These are phyloP conservation scores for Oscheius sp. DNA, from an alignment of 2,888 invertebrate genomes.

Conservation along the genomic window DNA sequence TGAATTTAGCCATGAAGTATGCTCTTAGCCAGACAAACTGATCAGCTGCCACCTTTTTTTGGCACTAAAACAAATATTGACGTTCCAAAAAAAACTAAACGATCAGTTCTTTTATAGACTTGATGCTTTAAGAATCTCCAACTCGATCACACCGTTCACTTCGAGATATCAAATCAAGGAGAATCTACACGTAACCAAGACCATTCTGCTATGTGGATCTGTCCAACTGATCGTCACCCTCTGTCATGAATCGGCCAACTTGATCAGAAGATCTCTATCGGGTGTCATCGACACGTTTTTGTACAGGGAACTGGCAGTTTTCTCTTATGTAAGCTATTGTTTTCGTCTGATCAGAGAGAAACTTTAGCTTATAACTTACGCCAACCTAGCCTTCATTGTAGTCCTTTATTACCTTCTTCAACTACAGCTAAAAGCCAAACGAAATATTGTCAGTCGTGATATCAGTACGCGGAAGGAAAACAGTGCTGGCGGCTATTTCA, in stretches of 20 bases:
- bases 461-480: neutral
- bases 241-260: constrained; percentile 4
- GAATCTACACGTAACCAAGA: constrained; percentile 10
- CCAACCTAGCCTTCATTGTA: neutral
- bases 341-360: neutral
- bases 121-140: neutral
- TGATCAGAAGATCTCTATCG: neutral
- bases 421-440: neutral
- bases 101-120: neutral
- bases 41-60: neutral
- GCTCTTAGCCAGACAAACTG: neutral
- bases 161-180: constrained; percentile 22
- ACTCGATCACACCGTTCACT: neutral
- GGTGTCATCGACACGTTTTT: neutral
- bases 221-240: constrained; percentile 1
- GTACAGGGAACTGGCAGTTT: constrained; percentile 12
- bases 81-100: too few relatives aligned
- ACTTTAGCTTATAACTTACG: constrained; percentile 10
- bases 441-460: neutral
- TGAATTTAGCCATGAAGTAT: neutral
- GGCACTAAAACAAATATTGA: neutral
- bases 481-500: constrained; percentile 4
- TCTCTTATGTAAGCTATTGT: neutral
- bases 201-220: neutral
- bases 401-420: neutral